phyloP scores from a whole-genome alignment of 2,113 vertebrate species.

The Numida meleagris region DNA sequence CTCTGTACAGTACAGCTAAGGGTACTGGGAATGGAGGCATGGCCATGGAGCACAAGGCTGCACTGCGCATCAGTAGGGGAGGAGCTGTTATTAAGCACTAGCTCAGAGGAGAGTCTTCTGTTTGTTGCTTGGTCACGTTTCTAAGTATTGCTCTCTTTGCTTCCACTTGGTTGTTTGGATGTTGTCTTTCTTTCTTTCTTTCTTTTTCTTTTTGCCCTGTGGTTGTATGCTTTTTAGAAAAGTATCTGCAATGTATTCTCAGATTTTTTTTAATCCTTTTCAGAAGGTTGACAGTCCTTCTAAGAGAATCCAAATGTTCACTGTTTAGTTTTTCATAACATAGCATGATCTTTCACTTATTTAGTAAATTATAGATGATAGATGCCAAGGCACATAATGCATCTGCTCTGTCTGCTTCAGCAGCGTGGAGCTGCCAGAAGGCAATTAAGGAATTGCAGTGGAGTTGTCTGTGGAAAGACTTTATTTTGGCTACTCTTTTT shows the following conservation, averaged over 20 bases:
- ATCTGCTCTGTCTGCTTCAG: conserved; percentile 22
- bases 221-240: neutral
- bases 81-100: neutral
- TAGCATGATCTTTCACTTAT: conserved; percentile 52
- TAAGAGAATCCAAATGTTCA: conserved; percentile 60
- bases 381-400: conserved; percentile 53
- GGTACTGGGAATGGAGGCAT: too few relatives aligned
- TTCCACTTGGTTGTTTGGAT: neutral
- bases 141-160: neutral
- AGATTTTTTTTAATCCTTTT: neutral
- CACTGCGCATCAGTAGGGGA: fast-evolving
- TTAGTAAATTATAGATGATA: conserved; percentile 62
- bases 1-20: too few relatives aligned
- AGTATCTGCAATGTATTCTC: conserved; percentile 4
- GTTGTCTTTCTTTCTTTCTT: neutral
- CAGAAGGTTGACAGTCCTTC: neutral
- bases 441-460: conserved; percentile 43
- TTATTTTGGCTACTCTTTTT: conserved; percentile 15
- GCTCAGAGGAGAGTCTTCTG: neutral
- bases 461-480: conserved; percentile 15
- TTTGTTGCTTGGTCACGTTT: neutral
- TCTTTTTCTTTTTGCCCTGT: neutral
- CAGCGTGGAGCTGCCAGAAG: conserved; percentile 37
- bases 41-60: neutral
- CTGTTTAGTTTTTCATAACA: conserved; percentile 47